Evolutionary conservation across 2,797 vertebrate species (phyloP), one percentile per base, ranked within the genome.

Genomic region (Knipowitschia caucasica): DNA sequence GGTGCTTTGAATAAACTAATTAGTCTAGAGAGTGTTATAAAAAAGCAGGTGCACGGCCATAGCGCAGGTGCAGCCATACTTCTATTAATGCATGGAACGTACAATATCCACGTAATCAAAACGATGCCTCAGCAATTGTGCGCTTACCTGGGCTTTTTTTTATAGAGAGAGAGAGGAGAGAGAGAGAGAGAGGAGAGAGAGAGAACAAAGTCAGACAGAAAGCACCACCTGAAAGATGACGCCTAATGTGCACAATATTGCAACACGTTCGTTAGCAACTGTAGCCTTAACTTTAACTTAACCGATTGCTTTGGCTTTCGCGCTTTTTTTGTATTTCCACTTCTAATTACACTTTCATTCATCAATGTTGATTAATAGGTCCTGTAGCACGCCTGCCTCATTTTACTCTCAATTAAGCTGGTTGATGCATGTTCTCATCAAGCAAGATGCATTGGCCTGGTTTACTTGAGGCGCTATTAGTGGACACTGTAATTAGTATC

Each of bases 391-490:
- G 81, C 84, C 87, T 88, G 86, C 87, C 88, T 89, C 84, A 87
- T 89, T 90, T 90, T 88, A 88, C 85, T 89, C 88, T 90, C 86
- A 88, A 91, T 89, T 89, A 89, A 89, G 87, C 84, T 78, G 86
- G 71, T 86, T 88, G 88, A 90, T 88, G 87, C 87, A 87, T 89
- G 86, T 87, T 88, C 86, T 87, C 86, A 90, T 89, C 85, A 86
- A 76, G 82, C 86, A 88, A 88, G 87, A 89, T 88, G 84, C 86
- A 87, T 86, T 83, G 82, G 85, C 84, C 85, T 87, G 87, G 86
- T 88, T 88, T 88, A 89, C 87, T 86, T 84, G 86, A 85, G 87
- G 77, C 82, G 86, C 87, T 89, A 89, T 88, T 89, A 89, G 86
- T 89, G 88, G 89, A 89, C 86, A 87, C 83, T 86, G 87, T 89